Conservation (phyloP, 2,888 invertebrate genomes). For the Myopa testacea region DNA sequence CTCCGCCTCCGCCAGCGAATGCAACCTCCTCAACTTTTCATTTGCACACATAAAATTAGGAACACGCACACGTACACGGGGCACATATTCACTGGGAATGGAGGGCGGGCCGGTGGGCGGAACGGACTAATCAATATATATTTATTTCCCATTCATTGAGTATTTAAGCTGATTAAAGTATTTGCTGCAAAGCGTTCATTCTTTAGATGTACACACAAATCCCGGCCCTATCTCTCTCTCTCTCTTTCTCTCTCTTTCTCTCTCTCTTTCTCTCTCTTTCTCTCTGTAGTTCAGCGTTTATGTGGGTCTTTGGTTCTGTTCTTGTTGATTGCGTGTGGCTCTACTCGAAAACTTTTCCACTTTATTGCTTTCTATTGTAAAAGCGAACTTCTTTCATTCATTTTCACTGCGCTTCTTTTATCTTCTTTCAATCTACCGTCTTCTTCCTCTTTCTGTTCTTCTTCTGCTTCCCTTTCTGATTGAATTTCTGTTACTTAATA, state of each 20-base stretch:
- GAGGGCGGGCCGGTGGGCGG: neutral
- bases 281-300: neutral
- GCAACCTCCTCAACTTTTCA: neutral
- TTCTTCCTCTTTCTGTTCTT: neutral
- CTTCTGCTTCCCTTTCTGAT: neutral
- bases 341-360: conserved; percentile 20
- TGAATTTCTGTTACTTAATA: too few relatives aligned
- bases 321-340: conserved; percentile 2
- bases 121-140: conserved; percentile 50
- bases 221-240: neutral
- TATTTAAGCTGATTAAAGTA: conserved; percentile 63
- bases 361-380: conserved; percentile 22
- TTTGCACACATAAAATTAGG: neutral
- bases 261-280: neutral
- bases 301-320: neutral
- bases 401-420: neutral
- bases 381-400: too few relatives aligned
- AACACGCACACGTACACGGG: neutral
- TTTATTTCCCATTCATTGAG: conserved; percentile 48
- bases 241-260: neutral
- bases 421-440: neutral
- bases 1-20: neutral
- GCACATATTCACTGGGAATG: conserved; percentile 36
- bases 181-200: conserved; percentile 47
- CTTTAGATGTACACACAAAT: neutral